Evolutionary conservation across 2,888 invertebrate genomes (phyloP), one percentile per base, ranked within the genome.

Genomic region (Linnaemya tessellans): DNA sequence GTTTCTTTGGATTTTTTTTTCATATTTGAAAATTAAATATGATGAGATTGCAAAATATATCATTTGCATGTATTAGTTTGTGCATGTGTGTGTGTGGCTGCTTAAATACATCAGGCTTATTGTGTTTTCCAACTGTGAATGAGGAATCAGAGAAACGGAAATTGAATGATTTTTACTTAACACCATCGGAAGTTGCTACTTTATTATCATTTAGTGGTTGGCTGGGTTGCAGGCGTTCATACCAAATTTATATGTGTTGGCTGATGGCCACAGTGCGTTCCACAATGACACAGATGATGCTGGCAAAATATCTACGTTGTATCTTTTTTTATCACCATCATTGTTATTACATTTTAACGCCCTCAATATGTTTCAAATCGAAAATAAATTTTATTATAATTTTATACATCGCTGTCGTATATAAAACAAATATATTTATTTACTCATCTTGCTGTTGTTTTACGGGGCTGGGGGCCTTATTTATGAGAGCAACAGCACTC

Each of bases 131-230:
- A 88, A 90, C 79, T 82, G 77, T 87, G 85, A 78, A 89, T 54
- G 30, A 71, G 70, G 22, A 67, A 77, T 58, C 25, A 41, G 30
- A 56, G 67, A 70, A 78, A 60, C 91, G 91, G 91, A 91, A 91
- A 91, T 91, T 91, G 91, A 91, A 91, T 91, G 90, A 91, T 91
- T 91, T 85, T 91, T 91, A 90, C 90, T 90, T 91, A 91, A 91
- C 89, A 89, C 89, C 88, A 89, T 88, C 90, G 91, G 91, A 91
- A 90, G 91, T 90, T 89, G 88, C 90, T 90, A 89, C 89, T 91
- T 91, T 91, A 91, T 89, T 90, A 90, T 90, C 90, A 90, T 90
- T 91, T 90, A 91, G 91, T 91, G 91, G 91, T 91, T 90, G 90
- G 87, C 74, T 79, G 75, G 58, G 41, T 81, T 81, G 75, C 30